A percentile compares a stretch with the other conserved stretches of the same genome.
Conservation (phyloP, 2,113 vertebrate genomes). For the Ophiodon elongatus region DNA sequence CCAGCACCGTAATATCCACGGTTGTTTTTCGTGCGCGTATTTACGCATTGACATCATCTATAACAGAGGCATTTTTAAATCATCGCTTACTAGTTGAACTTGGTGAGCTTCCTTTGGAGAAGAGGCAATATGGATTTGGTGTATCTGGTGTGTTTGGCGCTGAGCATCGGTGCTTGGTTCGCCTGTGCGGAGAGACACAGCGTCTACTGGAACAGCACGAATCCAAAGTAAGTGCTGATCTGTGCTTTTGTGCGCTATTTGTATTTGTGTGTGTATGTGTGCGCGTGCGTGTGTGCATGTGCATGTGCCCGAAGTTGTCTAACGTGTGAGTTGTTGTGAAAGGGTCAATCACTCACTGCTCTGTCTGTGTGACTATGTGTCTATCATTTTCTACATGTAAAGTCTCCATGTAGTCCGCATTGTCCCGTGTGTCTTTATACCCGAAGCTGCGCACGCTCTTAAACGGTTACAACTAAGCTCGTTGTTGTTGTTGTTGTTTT, state of each 20-base stretch:
- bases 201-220: conserved; percentile 86
- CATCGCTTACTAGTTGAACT: neutral
- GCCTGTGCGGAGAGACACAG: conserved; percentile 83
- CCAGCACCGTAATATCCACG: neutral
- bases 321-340: conserved; percentile 3
- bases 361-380: neutral
- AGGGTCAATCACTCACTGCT: neutral
- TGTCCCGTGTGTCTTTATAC: neutral
- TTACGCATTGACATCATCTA: conserved; percentile 1
- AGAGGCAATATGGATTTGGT: conserved; percentile 79
- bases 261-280: neutral
- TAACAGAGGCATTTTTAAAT: neutral
- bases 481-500: neutral
- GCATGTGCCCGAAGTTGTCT: neutral
- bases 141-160: conserved; percentile 70
- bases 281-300: neutral
- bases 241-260: neutral
- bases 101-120: conserved; percentile 17
- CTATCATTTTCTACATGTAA: neutral
- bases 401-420: neutral
- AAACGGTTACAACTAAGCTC: neutral
- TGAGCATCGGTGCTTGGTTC: conserved; percentile 75
- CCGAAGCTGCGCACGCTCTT: neutral
- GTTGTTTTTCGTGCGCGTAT: neutral
- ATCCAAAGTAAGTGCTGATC: conserved; percentile 78